Conservation (phyloP, 2,888 invertebrate genomes). For the Mantis religiosa region DNA sequence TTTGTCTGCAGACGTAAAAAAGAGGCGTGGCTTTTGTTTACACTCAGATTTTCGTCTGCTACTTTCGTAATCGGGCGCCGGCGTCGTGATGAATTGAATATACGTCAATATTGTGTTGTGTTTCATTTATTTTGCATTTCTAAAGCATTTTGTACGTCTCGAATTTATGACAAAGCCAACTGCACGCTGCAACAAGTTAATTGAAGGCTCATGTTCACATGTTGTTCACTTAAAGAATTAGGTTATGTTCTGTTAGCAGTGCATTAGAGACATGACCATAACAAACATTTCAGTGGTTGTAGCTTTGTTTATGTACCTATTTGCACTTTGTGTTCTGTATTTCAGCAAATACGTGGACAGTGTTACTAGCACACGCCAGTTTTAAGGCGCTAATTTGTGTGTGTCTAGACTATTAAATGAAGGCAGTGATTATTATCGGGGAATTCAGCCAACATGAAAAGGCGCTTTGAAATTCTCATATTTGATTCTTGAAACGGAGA, state of each 20-base stretch:
- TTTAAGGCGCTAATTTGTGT: no score
- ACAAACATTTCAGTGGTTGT: no score
- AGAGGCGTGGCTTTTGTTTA: conserved; percentile 28
- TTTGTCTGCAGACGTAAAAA: neutral
- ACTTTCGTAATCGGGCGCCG: neutral
- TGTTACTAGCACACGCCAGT: neutral
- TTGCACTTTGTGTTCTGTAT: neutral
- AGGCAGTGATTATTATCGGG: no score
- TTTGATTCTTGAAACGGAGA: no score
- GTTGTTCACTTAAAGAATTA: neutral
- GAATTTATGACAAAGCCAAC: neutral
- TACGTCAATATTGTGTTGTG: neutral
- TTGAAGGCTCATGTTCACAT: neutral
- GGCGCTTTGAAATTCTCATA: no score
- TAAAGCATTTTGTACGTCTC: neutral
- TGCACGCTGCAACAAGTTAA: neutral
- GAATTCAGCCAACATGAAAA: no score
- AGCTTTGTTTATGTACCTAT: no score
- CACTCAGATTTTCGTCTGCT: neutral
- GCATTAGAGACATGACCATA: no score
- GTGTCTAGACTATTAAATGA: no score
- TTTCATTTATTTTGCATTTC: neutral
- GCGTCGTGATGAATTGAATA: neutral
- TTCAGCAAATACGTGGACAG: neutral
- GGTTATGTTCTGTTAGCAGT: neutral